phyloP scores from a whole-genome alignment of 2,113 vertebrate genomes.

The Sturnus vulgaris region DNA sequence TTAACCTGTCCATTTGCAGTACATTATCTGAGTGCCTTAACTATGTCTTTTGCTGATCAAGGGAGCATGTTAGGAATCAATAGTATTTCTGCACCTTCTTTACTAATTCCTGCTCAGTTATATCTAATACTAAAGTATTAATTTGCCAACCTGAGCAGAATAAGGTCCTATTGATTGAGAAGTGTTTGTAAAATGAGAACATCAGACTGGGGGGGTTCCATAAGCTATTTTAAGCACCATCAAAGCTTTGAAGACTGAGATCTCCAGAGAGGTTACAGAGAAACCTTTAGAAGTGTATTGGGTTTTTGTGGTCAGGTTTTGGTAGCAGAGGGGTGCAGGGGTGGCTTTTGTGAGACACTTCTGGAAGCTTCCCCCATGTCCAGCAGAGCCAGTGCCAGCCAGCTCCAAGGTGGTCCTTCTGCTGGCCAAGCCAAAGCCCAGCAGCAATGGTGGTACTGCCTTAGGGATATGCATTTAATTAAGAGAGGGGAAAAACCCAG shows the following conservation, averaged over 20 bases:
- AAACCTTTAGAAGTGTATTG: neutral
- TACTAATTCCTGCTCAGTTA: neutral
- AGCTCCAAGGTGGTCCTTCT: neutral
- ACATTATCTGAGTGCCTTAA: neutral
- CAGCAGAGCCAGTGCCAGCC: neutral
- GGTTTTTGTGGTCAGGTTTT: neutral
- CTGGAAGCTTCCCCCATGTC: neutral
- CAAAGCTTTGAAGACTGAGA: neutral
- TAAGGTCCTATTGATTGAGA: neutral
- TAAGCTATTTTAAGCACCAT: neutral
- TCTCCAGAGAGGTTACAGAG: neutral
- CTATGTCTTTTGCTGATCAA: neutral
- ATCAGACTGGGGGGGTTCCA: fast-evolving
- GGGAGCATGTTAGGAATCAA: neutral
- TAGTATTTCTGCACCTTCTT: neutral
- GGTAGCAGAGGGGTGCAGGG: neutral
- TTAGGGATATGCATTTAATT: neutral
- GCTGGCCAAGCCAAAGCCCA: neutral
- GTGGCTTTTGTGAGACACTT: neutral
- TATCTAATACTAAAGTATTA: neutral
- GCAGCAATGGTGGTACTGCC: too few species aligned
- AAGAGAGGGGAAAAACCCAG: fast-evolving
- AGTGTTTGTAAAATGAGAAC: neutral
- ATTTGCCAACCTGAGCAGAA: neutral
- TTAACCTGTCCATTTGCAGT: neutral